These are phyloP conservation scores for Marcusenius ussheri DNA, from an alignment of 2,113 vertebrate genomes.

Conservation along the genomic window DNA sequence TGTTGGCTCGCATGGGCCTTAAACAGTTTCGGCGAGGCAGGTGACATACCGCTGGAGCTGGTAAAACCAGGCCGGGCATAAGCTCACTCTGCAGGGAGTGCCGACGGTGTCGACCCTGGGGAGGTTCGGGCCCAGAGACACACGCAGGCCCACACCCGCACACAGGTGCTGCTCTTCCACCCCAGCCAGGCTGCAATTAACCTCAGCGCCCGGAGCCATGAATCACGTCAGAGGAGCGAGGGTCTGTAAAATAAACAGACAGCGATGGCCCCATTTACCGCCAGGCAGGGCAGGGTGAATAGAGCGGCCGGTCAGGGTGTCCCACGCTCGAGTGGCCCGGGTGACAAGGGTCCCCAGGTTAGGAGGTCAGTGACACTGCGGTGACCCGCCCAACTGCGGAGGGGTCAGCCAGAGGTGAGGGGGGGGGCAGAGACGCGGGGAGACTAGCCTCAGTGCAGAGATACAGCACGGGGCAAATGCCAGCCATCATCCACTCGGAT, in stretches of 20 bases:
- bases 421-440: slow-evolving; percentile 33
- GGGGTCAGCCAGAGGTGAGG: slow-evolving; percentile 44
- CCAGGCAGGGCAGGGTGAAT: slow-evolving; percentile 61
- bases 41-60: slow-evolving; percentile 13
- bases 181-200: slow-evolving; percentile 64
- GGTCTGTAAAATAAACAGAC: slow-evolving; percentile 70
- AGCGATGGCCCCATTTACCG: slow-evolving; percentile 58
- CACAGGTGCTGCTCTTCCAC: slow-evolving; percentile 61
- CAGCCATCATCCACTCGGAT: background rate
- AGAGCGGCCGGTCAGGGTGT: slow-evolving; percentile 42
- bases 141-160: slow-evolving; percentile 35
- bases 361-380: slow-evolving; percentile 50
- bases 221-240: slow-evolving; percentile 67
- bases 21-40: background rate
- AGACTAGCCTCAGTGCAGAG: too few relatives aligned
- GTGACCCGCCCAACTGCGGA: slow-evolving; percentile 10
- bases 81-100: background rate
- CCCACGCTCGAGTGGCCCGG: slow-evolving; percentile 58
- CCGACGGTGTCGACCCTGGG: background rate
- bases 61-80: background rate
- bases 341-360: slow-evolving; percentile 50
- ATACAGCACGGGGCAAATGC: background rate
- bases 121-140: background rate
- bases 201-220: slow-evolving; percentile 66
- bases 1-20: background rate